Evolutionary conservation across 1,140 invertebrate species (phyloP).

Genomic region (Cyclina sinensis): DNA sequence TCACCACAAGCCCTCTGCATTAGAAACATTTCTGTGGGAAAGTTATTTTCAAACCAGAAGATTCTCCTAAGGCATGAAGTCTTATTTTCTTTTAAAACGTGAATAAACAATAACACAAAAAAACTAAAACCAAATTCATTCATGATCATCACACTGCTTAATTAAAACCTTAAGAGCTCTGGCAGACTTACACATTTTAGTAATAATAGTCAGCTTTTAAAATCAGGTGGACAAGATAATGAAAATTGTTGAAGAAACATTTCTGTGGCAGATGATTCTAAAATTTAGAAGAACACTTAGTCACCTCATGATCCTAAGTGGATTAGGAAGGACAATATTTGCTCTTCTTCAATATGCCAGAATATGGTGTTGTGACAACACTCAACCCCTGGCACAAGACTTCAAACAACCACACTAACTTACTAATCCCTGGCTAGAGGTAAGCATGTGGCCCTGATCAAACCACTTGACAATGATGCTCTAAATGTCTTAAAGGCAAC

Average conservation of each 20-base stretch:
- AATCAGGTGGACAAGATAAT: constrained; percentile 27
- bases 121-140: too few species aligned
- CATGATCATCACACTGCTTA: too few species aligned
- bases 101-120: too few species aligned
- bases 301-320: constrained; percentile 29
- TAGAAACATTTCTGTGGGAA: not conserved
- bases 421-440: constrained; percentile 14
- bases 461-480: constrained; percentile 11
- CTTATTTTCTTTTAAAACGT: too few species aligned
- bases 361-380: constrained; percentile 30
- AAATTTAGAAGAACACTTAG: not conserved
- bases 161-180: not conserved
- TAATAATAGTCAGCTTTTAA: not conserved
- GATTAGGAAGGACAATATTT: constrained; percentile 51
- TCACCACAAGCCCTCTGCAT: not conserved
- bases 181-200: not conserved
- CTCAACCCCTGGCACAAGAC: constrained; percentile 22
- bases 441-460: not conserved
- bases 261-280: constrained; percentile 28
- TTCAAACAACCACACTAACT: constrained; percentile 39
- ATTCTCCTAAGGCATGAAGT: too few species aligned
- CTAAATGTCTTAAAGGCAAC: constrained; percentile 15
- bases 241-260: constrained; percentile 31
- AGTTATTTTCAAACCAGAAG: not conserved
- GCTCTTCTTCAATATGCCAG: constrained; percentile 37